phyloP scores from a whole-genome alignment of 2,797 vertebrate species.

The Todus mexicanus region DNA sequence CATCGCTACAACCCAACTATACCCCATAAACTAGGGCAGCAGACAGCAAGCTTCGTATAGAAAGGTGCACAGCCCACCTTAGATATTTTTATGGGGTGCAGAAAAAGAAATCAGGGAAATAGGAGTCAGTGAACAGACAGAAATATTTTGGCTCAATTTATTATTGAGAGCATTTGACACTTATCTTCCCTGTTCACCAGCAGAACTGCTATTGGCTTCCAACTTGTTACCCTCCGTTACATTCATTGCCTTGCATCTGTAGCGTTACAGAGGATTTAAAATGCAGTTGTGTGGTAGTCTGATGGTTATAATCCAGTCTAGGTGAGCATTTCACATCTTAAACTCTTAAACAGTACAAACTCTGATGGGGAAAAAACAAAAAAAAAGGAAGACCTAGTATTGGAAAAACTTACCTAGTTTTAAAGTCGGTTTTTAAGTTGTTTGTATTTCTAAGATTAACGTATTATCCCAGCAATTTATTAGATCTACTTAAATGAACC shows the following conservation, averaged over 20 bases:
- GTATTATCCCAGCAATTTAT: neutral
- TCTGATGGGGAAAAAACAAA: neutral
- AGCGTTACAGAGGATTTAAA: neutral
- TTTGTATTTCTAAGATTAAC: neutral
- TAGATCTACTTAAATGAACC: neutral
- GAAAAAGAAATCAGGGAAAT: neutral
- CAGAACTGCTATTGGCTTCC: neutral
- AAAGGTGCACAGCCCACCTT: neutral
- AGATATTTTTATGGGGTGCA: neutral
- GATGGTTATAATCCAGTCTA: neutral
- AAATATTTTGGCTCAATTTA: neutral
- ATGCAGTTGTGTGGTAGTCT: neutral
- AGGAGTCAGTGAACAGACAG: neutral
- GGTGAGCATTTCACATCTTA: neutral
- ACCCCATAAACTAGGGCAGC: neutral
- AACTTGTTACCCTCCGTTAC: neutral
- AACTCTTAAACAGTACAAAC: neutral
- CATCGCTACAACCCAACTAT: neutral
- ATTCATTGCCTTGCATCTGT: neutral
- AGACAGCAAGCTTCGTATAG: neutral
- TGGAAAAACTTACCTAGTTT: neutral
- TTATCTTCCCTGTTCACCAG: neutral
- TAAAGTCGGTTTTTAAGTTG: neutral
- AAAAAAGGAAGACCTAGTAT: neutral
- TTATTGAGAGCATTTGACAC: neutral